A percentile compares a stretch with the other conserved stretches of the same genome.
Conservation (phyloP, 1,140 invertebrate genomes). For the Lepidostoma basale region DNA sequence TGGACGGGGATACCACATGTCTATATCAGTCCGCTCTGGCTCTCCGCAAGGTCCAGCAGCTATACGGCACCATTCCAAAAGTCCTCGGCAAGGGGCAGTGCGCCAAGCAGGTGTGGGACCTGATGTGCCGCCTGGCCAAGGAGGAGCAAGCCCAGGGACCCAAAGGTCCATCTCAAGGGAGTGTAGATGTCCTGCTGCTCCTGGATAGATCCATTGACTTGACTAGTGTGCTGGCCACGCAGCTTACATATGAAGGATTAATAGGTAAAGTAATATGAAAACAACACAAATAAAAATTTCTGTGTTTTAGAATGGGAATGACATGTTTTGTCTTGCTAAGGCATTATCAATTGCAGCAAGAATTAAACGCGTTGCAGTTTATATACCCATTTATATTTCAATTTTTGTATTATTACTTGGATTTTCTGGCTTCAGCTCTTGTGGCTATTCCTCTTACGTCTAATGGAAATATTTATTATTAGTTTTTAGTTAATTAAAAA, state of each 20-base stretch:
- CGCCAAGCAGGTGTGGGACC: constrained; percentile 87
- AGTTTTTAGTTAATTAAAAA: no score
- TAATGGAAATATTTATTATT: no score
- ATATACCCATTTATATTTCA: no score
- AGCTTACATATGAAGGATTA: constrained; percentile 96
- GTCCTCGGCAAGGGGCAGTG: constrained; percentile 90
- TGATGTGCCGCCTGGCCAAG: constrained; percentile 80
- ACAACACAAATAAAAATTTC: no score
- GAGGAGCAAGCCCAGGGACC: constrained; percentile 59
- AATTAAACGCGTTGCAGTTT: no score
- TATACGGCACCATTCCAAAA: constrained; percentile 89
- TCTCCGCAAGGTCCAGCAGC: constrained; percentile 80
- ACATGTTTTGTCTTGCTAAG: no score
- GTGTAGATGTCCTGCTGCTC: constrained; percentile 88
- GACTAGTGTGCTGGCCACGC: constrained; percentile 89
- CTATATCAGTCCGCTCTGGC: constrained; percentile 89
- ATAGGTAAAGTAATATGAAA: constrained; percentile 71
- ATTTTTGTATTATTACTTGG: no score
- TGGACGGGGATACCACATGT: constrained; percentile 88
- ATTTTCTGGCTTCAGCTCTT: no score
- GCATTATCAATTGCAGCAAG: no score
- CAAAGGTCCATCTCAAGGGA: constrained; percentile 55
- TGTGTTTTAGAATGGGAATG: no score
- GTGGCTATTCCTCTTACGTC: no score
- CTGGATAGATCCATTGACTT: constrained; percentile 91